These are phyloP conservation scores for Onychomys arenicola DNA, from an alignment of 2,797 vertebrate genomes.

Conservation along the genomic window DNA sequence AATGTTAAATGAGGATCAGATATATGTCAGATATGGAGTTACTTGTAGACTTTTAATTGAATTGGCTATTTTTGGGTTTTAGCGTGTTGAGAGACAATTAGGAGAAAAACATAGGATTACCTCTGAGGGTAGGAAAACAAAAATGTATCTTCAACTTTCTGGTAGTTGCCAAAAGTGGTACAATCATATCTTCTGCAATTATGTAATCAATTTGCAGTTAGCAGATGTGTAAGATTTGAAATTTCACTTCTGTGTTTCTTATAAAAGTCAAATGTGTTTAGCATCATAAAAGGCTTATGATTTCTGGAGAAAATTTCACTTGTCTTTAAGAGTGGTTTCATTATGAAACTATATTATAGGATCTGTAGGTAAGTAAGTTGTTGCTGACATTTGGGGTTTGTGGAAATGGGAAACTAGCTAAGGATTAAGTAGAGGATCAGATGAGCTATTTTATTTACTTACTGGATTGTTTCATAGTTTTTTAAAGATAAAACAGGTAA, in stretches of 20 bases:
- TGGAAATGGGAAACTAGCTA: not conserved
- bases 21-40: not conserved
- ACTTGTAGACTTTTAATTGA: slow-evolving; percentile 35
- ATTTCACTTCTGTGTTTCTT: not conserved
- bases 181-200: slow-evolving; percentile 16
- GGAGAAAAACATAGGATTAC: slow-evolving; percentile 7
- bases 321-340: not conserved
- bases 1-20: slow-evolving; percentile 45
- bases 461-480: not conserved
- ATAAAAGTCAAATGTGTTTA: not conserved
- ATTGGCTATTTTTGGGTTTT: slow-evolving; percentile 50
- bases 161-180: not conserved
- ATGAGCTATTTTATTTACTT: not conserved
- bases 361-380: not conserved
- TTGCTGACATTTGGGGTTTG: not conserved
- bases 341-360: not conserved
- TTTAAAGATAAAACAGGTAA: not conserved
- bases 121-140: not conserved
- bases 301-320: not conserved
- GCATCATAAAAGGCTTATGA: not conserved
- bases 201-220: slow-evolving; percentile 5
- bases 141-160: slow-evolving; percentile 50
- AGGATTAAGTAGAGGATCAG: not conserved
- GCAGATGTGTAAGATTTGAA: not conserved
- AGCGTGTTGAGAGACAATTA: slow-evolving; percentile 55